Conservation (phyloP, 2,113 vertebrate genomes). For the Callionymus lyra region DNA sequence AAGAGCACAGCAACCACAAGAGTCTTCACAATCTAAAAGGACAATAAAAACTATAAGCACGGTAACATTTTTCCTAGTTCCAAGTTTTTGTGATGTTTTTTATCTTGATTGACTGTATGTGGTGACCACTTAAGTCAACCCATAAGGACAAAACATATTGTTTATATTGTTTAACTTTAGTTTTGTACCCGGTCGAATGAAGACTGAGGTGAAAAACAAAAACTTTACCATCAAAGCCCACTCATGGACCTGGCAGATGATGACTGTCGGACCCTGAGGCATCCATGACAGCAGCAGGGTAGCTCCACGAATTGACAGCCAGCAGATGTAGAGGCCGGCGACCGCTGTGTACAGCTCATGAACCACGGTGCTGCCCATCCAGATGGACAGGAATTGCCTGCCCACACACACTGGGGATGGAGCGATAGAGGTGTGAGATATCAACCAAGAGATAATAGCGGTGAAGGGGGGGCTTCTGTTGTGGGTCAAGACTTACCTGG, state of each 20-base stretch:
- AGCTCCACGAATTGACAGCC: conserved; percentile 87
- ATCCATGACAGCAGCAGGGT: conserved; percentile 94
- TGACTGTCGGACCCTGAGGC: conserved; percentile 96
- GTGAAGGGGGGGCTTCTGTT: background rate
- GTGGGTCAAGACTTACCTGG: conserved; percentile 71
- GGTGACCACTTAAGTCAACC: no score
- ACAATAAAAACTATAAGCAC: background rate
- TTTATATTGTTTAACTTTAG: no score
- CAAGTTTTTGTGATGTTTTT: no score
- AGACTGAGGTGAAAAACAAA: no score
- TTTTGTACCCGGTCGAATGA: no score
- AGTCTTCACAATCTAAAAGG: conserved; percentile 87
- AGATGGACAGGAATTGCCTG: conserved; percentile 98
- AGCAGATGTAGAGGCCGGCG: conserved; percentile 94
- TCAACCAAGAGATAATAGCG: background rate
- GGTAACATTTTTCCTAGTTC: no score
- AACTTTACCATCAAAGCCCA: conserved; percentile 89
- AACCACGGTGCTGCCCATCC: conserved; percentile 94
- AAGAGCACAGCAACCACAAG: conserved; percentile 87
- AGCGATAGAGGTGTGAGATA: background rate
- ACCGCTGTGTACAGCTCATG: conserved; percentile 97
- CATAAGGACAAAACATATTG: no score
- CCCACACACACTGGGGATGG: conserved; percentile 82
- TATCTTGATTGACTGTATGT: no score
- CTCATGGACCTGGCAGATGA: conserved; percentile 91